Percentiles rank a stretch among this genome's conserved stretches.
These are phyloP conservation scores for Drosophila azteca DNA, from an alignment of 1,140 invertebrate genomes.

Conservation along the genomic window DNA sequence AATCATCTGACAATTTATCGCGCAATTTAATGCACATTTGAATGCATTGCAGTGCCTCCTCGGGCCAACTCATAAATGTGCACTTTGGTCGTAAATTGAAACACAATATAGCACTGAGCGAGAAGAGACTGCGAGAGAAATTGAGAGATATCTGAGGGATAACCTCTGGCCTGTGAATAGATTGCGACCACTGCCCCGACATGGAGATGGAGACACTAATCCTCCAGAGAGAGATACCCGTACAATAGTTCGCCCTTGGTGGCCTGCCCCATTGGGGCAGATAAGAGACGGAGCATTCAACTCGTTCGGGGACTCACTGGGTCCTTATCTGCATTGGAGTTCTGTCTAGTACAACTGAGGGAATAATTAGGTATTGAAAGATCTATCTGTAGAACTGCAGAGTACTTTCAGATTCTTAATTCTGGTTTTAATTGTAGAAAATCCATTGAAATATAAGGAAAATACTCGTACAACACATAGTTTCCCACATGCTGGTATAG, in stretches of 20 bases:
- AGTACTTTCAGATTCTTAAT: no score
- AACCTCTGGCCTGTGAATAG: slow-evolving; percentile 23
- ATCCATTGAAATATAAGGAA: no score
- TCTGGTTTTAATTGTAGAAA: no score
- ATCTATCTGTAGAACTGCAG: no score
- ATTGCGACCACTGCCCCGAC: slow-evolving; percentile 17
- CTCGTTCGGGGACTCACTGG: no score
- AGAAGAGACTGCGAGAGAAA: background rate
- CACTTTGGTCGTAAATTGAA: slow-evolving; percentile 43
- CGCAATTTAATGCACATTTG: slow-evolving; percentile 74
- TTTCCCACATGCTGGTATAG: no score
- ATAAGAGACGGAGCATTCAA: slow-evolving; percentile 21
- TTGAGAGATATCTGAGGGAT: slow-evolving; percentile 31
- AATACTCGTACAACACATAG: no score
- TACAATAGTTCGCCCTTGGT: slow-evolving; percentile 31
- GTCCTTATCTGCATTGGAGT: no score
- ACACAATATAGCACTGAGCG: slow-evolving; percentile 26
- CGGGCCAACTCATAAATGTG: slow-evolving; percentile 22
- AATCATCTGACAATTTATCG: slow-evolving; percentile 56
- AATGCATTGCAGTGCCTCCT: slow-evolving; percentile 23
- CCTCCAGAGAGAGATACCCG: slow-evolving; percentile 4
- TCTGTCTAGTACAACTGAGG: no score
- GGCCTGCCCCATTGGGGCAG: slow-evolving; percentile 7
- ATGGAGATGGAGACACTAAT: slow-evolving; percentile 34
- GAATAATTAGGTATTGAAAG: no score